Evolutionary conservation across 2,888 invertebrate genomes (phyloP).

Genomic region (Drosophila yooni): DNA sequence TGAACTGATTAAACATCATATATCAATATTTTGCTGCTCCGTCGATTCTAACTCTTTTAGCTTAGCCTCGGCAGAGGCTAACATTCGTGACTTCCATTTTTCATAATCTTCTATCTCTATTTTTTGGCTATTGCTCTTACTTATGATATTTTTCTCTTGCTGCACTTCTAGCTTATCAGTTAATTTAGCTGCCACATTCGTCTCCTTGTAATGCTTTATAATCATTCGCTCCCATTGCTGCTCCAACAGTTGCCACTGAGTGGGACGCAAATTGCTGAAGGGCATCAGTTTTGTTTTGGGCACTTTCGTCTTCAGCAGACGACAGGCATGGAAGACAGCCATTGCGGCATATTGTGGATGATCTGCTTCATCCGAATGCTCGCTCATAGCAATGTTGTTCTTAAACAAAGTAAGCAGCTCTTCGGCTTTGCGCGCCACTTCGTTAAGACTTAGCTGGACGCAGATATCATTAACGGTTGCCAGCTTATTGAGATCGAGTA

Average conservation of each 20-base stretch:
- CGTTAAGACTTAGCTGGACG: slow-evolving; percentile 86
- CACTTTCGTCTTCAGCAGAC: slow-evolving; percentile 87
- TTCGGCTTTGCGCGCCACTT: slow-evolving; percentile 86
- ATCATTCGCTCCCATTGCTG: slow-evolving; percentile 86
- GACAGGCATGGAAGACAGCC: slow-evolving; percentile 88
- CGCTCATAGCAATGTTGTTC: slow-evolving; percentile 73
- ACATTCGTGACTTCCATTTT: slow-evolving; percentile 87
- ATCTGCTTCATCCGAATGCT: slow-evolving; percentile 85
- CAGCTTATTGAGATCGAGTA: slow-evolving; percentile 87
- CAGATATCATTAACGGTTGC: slow-evolving; percentile 87
- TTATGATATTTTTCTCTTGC: slow-evolving; percentile 28
- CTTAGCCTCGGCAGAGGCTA: slow-evolving; percentile 85
- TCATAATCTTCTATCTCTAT: slow-evolving; percentile 86
- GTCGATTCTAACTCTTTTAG: slow-evolving; percentile 37
- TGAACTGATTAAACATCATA: not conserved
- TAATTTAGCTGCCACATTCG: slow-evolving; percentile 10
- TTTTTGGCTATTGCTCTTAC: slow-evolving; percentile 34
- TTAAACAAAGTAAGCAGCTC: slow-evolving; percentile 86
- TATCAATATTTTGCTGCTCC: not conserved
- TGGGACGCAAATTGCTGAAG: slow-evolving; percentile 87
- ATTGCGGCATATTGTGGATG: slow-evolving; percentile 89
- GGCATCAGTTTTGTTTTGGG: slow-evolving; percentile 87
- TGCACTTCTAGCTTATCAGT: slow-evolving; percentile 54
- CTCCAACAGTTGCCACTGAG: slow-evolving; percentile 88
- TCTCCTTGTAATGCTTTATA: slow-evolving; percentile 65